phyloP scores from a whole-genome alignment of 2,888 invertebrate genomes.

The Marasmarcha lunaedactyla region DNA sequence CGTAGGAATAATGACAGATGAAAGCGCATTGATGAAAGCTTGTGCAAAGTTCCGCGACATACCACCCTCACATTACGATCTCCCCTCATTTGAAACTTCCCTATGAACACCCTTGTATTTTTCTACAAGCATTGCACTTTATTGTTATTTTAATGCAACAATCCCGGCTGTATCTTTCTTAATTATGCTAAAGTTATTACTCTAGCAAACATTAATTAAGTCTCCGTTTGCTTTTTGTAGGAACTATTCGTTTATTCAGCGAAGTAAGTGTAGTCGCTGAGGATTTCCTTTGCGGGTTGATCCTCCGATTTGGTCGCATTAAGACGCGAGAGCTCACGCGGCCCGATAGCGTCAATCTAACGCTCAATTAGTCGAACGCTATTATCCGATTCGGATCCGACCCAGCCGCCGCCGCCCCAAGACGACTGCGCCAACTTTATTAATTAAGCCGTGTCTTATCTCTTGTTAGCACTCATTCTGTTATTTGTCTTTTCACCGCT shows the following conservation, averaged over 20 bases:
- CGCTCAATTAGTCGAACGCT: conserved; percentile 67
- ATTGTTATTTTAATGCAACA: neutral
- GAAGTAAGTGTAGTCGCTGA: neutral
- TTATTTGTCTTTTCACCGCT: conserved; percentile 70
- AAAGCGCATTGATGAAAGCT: conserved; percentile 44
- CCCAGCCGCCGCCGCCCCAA: conserved; percentile 43
- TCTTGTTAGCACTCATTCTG: conserved; percentile 71
- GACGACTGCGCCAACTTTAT: conserved; percentile 66
- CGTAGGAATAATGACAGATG: conserved; percentile 36
- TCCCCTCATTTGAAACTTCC: conserved; percentile 50
- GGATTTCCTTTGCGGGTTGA: conserved; percentile 28
- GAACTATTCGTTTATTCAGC: neutral
- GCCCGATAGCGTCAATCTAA: conserved; percentile 65
- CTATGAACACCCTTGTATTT: conserved; percentile 47
- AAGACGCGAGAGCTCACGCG: conserved; percentile 15
- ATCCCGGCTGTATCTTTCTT: too few species aligned
- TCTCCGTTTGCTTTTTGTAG: conserved; percentile 13
- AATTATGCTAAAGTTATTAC: conserved; percentile 23
- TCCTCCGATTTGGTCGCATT: conserved; percentile 42
- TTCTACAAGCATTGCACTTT: neutral
- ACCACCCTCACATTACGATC: conserved; percentile 55
- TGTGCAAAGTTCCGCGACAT: conserved; percentile 29
- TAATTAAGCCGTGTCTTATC: conserved; percentile 71
- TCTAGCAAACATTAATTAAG: conserved; percentile 27
- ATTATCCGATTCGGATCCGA: conserved; percentile 63